Evolutionary conservation across 30 jellyfish, hydroid and myxozoan species (phyloP), one percentile per base, ranked within the genome.

Genomic region (Turritopsis dohrnii): DNA sequence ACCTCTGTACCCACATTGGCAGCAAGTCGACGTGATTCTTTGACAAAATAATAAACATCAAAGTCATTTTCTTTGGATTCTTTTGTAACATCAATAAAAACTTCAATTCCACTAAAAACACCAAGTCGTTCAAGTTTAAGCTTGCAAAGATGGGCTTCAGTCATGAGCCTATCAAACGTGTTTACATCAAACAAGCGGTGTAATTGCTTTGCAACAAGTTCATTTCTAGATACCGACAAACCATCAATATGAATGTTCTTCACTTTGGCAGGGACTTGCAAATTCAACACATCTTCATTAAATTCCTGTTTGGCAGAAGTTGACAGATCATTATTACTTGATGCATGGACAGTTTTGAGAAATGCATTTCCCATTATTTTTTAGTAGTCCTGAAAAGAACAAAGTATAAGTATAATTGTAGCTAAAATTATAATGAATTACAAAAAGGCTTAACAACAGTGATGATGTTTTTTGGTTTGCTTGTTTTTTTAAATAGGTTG

Each of bases 201-300:
- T 1, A 94, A 81, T 69, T 88, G 96, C 52, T 84, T 82, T 19
- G 99, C 83, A 1, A 94, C 69, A 21, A 94, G 75, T 54, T 88
- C 80, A 54, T 86, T 54, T 25, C 86, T 86, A 3, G 99, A 85
- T 79, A 65, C 83, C 72, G 74, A 53, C 1, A 90, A 86, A 0
- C 99, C 99, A 83, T 94, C 99, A 66, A 94, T 85, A 85, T 85
- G 95, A 9, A 94, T 90, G 74, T 89, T 85, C 83, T 94, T 89
- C 20, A 94, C 80, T 54, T 80, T 84, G 20, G 85, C 89, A 9
- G 89, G 90, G 25, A 85, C 85, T 30, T 81, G 27, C 28, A 86
- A 30, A 23, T 94, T 90, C 1, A 75, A 88, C 24, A 66, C 90
- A 72, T 85, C 89, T 8, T 74, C 95, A 21, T 0, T 83, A 5